Conservation (phyloP, 2,888 invertebrate genomes). For the Cataglyphis albicans region DNA sequence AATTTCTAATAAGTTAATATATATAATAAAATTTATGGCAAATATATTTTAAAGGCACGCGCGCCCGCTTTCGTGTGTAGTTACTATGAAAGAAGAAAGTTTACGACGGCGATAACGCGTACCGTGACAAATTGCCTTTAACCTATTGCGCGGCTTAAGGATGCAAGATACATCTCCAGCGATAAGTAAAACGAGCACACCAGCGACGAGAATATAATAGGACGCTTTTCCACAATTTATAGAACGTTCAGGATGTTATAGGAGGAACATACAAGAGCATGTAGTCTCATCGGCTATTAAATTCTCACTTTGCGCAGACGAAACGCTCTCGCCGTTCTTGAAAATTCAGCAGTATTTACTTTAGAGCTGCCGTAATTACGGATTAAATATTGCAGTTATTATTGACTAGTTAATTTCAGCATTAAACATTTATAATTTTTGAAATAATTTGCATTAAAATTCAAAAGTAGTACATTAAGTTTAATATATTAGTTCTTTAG, state of each 20-base stretch:
- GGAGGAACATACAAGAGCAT: slow-evolving; percentile 7
- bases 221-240: slow-evolving; percentile 53
- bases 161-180: slow-evolving; percentile 47
- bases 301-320: slow-evolving; percentile 46
- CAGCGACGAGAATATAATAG: slow-evolving; percentile 53
- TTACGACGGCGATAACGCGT: slow-evolving; percentile 50
- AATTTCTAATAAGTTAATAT: slow-evolving; percentile 23
- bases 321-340: slow-evolving; percentile 32
- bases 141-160: slow-evolving; percentile 54
- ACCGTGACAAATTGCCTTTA: slow-evolving; percentile 53
- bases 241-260: slow-evolving; percentile 31
- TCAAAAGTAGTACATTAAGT: not conserved
- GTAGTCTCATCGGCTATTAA: slow-evolving; percentile 51
- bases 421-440: not conserved
- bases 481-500: slow-evolving; percentile 13
- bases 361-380: not conserved
- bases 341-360: not conserved
- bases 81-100: slow-evolving; percentile 44
- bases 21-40: slow-evolving; percentile 20
- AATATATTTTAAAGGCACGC: slow-evolving; percentile 15
- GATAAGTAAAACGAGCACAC: slow-evolving; percentile 53
- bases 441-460: not conserved
- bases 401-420: not conserved
- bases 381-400: slow-evolving; percentile 26
- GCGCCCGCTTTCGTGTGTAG: slow-evolving; percentile 17